Evolutionary conservation across 1,140 invertebrate species (phyloP).

Genomic region (Drosophila murphyi): DNA sequence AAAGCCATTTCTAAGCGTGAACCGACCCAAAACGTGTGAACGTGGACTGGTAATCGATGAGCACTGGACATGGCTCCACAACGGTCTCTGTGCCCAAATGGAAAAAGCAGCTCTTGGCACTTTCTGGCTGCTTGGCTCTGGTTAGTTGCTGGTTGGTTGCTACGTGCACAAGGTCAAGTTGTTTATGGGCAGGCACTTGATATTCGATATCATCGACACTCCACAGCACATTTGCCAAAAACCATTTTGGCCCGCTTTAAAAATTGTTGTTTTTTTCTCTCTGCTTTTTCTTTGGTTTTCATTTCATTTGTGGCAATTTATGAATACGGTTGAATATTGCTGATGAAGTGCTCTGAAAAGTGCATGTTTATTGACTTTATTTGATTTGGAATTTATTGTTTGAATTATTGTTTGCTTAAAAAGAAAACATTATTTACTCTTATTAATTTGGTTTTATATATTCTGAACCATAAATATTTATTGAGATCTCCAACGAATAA

Average conservation of each 20-base stretch:
- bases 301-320: slow-evolving; percentile 64
- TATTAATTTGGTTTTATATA: no score
- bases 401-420: no score
- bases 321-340: slow-evolving; percentile 67
- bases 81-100: no score
- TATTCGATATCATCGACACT: slow-evolving; percentile 73
- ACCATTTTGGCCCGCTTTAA: slow-evolving; percentile 44
- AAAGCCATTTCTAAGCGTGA: slow-evolving; percentile 56
- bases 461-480: no score
- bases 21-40: slow-evolving; percentile 66
- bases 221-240: slow-evolving; percentile 12
- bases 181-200: slow-evolving; percentile 77
- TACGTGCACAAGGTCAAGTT: slow-evolving; percentile 82
- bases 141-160: slow-evolving; percentile 3
- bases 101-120: no score
- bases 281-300: slow-evolving; percentile 21
- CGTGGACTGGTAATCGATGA: slow-evolving; percentile 79
- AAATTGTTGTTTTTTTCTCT: slow-evolving; percentile 1
- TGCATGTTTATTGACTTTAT: slow-evolving; percentile 55
- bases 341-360: slow-evolving; percentile 40
- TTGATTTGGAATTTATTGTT: slow-evolving; percentile 45
- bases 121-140: no score
- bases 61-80: slow-evolving; percentile 32
- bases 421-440: no score
- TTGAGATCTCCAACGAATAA: no score